phyloP scores from a whole-genome alignment of 2,888 invertebrate species.

The Meliscaeva auricollis region DNA sequence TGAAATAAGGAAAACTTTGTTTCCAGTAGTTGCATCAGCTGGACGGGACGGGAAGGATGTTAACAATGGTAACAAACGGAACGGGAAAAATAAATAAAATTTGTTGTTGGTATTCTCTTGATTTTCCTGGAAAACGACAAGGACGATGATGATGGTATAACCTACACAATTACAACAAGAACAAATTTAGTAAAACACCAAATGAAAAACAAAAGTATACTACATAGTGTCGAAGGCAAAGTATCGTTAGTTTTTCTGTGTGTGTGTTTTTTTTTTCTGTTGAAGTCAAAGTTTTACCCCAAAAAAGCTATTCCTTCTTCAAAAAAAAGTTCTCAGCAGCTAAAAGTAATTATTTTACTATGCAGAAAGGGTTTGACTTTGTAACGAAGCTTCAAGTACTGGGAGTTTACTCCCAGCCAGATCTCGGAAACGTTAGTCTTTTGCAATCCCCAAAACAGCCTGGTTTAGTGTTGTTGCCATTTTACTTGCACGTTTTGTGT shows the following conservation, averaged over 20 bases:
- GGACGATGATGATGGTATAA: not conserved
- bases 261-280: not conserved
- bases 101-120: constrained; percentile 33
- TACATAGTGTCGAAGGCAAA: constrained; percentile 44
- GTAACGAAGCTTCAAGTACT: constrained; percentile 36
- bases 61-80: not conserved
- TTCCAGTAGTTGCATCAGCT: constrained; percentile 28
- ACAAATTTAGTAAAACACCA: constrained; percentile 17
- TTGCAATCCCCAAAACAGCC: constrained; percentile 13
- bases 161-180: not conserved
- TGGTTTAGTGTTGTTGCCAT: not conserved
- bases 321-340: constrained; percentile 54
- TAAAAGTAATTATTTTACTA: constrained; percentile 74
- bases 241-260: constrained; percentile 31
- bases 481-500: not conserved
- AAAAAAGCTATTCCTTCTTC: constrained; percentile 28
- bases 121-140: not conserved
- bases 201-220: constrained; percentile 48
- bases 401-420: not conserved
- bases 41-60: not conserved
- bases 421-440: constrained; percentile 5
- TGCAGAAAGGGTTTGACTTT: constrained; percentile 74
- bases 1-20: constrained; percentile 72
- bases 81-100: constrained; percentile 56
- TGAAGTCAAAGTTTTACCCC: constrained; percentile 41